Evolutionary conservation across 2,113 vertebrate genomes (phyloP), one percentile per base, ranked within the genome.

Genomic region (Penelope pileata): DNA sequence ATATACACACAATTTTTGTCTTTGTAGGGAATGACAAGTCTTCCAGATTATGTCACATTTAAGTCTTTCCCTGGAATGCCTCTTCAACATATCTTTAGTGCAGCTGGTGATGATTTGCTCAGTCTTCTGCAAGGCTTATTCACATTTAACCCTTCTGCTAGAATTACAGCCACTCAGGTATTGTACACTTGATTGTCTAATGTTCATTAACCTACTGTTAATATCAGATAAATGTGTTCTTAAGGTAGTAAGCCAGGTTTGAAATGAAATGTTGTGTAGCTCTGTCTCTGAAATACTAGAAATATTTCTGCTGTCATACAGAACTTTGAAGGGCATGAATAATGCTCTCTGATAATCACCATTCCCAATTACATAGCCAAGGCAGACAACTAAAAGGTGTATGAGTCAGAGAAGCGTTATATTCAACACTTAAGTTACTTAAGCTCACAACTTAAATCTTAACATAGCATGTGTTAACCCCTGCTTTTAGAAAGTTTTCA

Each of bases 11-110:
- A 2, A 4, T 79, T 69, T 88, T 88, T 68, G 8, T 54, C 78
- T 97, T 89, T 92, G 17, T 94, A 99, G 99, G 99, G 99, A 5
- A 97, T 99, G 98, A 98, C 90, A 12, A 99, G 95, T 97, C 98
- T 99, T 73, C 99, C 99, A 83, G 99, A 99, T 97, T 99, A 99
- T 30, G 98, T 99, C 79, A 98, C 99, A 3, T 99, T 99, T 97
- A 99, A 99, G 92, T 97, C 97, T 91, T 99, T 99, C 91, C 98
- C 99, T 67, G 99, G 99, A 72, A 99, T 99, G 75, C 98, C 98
- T 1, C 97, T 99, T 92, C 99, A 99, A 4, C 98, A 99, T 97
- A 99, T 99, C 97, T 99, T 99, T 96, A 99, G 98, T 93, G 99
- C 99, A 17, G 99, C 99, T 75, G 98, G 99, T 60, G 99, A 99